Conservation (phyloP, 2,797 vertebrate genomes). For the Notamacropus eugenii region DNA sequence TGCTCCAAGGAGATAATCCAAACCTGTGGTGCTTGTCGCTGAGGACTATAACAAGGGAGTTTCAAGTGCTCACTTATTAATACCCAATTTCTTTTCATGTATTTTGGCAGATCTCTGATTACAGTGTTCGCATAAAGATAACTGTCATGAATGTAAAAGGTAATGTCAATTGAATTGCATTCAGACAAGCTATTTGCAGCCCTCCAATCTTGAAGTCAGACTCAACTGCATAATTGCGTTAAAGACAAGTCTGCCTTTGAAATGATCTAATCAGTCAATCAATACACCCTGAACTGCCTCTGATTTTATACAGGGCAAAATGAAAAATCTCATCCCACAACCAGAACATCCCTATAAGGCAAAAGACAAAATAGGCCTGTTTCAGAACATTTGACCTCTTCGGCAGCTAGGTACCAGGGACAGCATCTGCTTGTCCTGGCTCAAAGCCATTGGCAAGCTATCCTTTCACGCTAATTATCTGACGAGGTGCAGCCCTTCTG, state of each 20-base stretch:
- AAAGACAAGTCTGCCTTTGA: conserved; percentile 54
- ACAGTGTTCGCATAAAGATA: conserved; percentile 16
- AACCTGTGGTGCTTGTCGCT: not conserved
- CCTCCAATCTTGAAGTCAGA: conserved; percentile 44
- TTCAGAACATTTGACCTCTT: conserved; percentile 59
- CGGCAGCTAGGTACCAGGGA: conserved; percentile 45
- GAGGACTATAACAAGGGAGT: not conserved
- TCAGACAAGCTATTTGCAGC: conserved; percentile 49
- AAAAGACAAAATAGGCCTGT: not conserved
- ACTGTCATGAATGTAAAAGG: conserved; percentile 46
- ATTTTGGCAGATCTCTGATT: conserved; percentile 60
- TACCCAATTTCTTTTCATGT: conserved; percentile 40
- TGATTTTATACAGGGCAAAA: conserved; percentile 31
- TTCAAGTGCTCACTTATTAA: conserved; percentile 49
- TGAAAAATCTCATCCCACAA: conserved; percentile 27
- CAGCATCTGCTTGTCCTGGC: conserved; percentile 66
- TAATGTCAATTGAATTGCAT: conserved; percentile 20
- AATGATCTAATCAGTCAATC: conserved; percentile 54
- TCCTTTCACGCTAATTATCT: conserved; percentile 65
- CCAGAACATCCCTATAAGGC: not conserved
- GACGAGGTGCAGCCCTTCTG: conserved; percentile 6
- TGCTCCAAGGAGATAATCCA: conserved; percentile 5
- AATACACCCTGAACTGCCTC: not conserved
- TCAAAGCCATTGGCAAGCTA: conserved; percentile 34
- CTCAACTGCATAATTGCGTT: conserved; percentile 48